phyloP scores from a whole-genome alignment of 2,797 vertebrate species.

The Erethizon dorsatum region DNA sequence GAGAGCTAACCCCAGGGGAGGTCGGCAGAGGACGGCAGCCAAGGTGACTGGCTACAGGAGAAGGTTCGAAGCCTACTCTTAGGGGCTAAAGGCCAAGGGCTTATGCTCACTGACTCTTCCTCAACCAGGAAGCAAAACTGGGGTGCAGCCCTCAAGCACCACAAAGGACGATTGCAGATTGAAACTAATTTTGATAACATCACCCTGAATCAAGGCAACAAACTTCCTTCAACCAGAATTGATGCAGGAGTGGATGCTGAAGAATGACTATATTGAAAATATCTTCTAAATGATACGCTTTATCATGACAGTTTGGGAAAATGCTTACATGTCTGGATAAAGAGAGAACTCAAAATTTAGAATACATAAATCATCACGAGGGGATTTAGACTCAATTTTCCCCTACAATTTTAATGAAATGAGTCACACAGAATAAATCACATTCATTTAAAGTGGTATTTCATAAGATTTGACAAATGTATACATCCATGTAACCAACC shows the following conservation, averaged over 20 bases:
- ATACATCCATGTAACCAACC: not conserved
- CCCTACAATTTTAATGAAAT: not conserved
- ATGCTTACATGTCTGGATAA: not conserved
- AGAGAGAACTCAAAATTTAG: not conserved
- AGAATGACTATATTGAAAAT: not conserved
- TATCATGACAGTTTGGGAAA: not conserved
- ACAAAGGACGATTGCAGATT: not conserved
- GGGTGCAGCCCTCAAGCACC: not conserved
- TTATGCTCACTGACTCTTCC: not conserved
- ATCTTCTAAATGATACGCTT: not conserved
- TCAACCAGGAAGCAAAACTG: not conserved
- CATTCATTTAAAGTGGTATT: not conserved
- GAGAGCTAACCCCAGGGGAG: not conserved
- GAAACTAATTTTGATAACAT: not conserved
- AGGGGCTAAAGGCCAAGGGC: not conserved
- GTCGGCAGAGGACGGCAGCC: not conserved
- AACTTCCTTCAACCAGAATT: not conserved
- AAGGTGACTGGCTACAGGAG: not conserved
- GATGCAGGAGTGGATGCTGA: not conserved
- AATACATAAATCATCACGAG: too few relatives aligned
- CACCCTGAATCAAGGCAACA: not conserved
- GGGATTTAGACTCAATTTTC: not conserved
- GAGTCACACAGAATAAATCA: not conserved
- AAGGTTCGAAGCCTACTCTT: not conserved
- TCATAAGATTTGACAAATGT: not conserved